phyloP scores from a whole-genome alignment of 2,113 vertebrate genomes.

The Phrynocephalus versicolor region DNA sequence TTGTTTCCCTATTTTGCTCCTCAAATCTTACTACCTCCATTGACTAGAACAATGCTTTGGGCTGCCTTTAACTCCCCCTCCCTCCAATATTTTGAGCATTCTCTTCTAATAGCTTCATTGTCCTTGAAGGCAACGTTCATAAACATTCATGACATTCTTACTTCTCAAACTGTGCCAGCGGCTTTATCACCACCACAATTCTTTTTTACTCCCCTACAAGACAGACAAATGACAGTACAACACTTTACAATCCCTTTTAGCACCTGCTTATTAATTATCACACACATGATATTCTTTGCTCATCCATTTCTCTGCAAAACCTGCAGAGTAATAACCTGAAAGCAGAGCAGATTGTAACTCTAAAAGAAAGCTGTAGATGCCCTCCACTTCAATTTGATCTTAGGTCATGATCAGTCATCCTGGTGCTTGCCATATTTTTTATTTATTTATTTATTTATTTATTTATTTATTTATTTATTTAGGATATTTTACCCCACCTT shows the following conservation, averaged over 20 bases:
- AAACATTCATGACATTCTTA: background rate
- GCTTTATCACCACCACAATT: background rate
- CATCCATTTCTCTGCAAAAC: background rate
- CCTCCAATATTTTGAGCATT: background rate
- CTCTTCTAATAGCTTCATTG: background rate
- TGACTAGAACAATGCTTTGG: too few relatives aligned
- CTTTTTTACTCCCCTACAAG: background rate
- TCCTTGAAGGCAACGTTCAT: background rate
- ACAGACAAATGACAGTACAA: background rate
- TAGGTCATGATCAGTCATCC: background rate
- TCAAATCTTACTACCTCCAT: background rate
- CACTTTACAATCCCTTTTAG: background rate
- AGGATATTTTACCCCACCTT: too few relatives aligned
- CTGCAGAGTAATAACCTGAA: too few relatives aligned
- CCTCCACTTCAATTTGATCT: background rate
- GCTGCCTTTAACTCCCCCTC: background rate
- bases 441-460: too few relatives aligned
- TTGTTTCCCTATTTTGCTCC: background rate
- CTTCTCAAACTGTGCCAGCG: background rate
- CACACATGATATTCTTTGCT: background rate
- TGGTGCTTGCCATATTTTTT: too few relatives aligned
- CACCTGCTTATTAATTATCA: background rate
- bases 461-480: too few relatives aligned
- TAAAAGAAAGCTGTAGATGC: background rate
- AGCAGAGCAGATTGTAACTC: background rate